Base-by-base conservation (phyloP, 2,888 invertebrate genomes). In the Ectemnius cavifrons region DNA sequence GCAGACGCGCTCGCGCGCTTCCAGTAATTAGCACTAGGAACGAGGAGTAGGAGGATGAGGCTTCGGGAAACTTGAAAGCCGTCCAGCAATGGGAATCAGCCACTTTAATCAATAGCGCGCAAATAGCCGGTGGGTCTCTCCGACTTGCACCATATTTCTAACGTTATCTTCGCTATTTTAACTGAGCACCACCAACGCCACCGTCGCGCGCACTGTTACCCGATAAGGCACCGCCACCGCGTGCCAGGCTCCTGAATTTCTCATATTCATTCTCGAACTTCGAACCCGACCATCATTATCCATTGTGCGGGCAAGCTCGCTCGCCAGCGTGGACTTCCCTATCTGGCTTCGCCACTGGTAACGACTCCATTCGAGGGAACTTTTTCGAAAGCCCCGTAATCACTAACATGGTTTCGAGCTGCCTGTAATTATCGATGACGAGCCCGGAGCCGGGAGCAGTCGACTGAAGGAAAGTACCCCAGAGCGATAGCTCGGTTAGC, bases 81-180 rank as follows among this genome's bases (percentile, higher is more conserved):
- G 81, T 81, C 83, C 72, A 63, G 68, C 68, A 63, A 71, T 28
- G 67, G 69, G 67, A 79, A 79, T 81, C 77, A 71, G 46, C 69
- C 75, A 56, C 69, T 82, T 81, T 79, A 79, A 83, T 82, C 82
- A 79, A 82, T 82, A 83, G 65, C 67, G 62, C 60, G 72, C 78
- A 81, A 83, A 83, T 79, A 79, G 82, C 82, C 83, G 67, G 57
- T 59, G 81, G 82, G 72, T 80, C 75, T 82, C 80, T 49, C 73
- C 71, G 65, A 83, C 77, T 79, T 71, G 63, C 16, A 61, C 77
- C 77, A 83, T 75, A 83, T 79, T 80, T 76, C 66, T 73, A 16
- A 66, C 65, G 74, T 67, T 82, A 73, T 82, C 80, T 74, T 49
- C 67, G 52, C 16, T 47, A 71, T 73, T 59, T 64, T 64, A 66